Evolutionary conservation across 2,797 vertebrate genomes (phyloP).

Genomic region (Dromococcyx pavoninus): DNA sequence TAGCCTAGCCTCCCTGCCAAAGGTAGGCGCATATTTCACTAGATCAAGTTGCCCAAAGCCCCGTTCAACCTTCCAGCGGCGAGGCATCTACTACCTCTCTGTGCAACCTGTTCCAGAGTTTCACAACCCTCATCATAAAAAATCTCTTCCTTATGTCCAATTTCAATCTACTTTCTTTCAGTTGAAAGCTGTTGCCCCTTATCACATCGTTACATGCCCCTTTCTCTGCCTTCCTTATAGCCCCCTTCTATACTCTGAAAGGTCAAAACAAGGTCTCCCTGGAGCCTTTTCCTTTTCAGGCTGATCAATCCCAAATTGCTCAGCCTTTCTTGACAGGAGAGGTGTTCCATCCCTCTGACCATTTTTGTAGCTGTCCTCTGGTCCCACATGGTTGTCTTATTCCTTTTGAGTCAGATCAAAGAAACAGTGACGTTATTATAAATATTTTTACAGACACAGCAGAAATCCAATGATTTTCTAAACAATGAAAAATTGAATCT

Average conservation of each 20-base stretch:
- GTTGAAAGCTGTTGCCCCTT: background rate
- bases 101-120: background rate
- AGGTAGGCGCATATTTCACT: background rate
- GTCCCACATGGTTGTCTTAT: background rate
- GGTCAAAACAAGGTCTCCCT: background rate
- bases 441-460: background rate
- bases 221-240: background rate
- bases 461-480: background rate
- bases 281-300: background rate
- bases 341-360: background rate
- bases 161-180: background rate
- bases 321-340: background rate
- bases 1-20: background rate
- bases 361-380: background rate
- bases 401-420: background rate
- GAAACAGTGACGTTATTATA: background rate
- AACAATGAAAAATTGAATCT: background rate
- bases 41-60: background rate
- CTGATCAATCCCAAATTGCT: background rate
- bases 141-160: background rate
- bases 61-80: rapidly evolving
- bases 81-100: background rate
- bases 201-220: background rate
- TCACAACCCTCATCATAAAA: background rate
- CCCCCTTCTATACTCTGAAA: background rate